phyloP scores from a whole-genome alignment of 2,113 vertebrate species.

The Rhipidura dahli region DNA sequence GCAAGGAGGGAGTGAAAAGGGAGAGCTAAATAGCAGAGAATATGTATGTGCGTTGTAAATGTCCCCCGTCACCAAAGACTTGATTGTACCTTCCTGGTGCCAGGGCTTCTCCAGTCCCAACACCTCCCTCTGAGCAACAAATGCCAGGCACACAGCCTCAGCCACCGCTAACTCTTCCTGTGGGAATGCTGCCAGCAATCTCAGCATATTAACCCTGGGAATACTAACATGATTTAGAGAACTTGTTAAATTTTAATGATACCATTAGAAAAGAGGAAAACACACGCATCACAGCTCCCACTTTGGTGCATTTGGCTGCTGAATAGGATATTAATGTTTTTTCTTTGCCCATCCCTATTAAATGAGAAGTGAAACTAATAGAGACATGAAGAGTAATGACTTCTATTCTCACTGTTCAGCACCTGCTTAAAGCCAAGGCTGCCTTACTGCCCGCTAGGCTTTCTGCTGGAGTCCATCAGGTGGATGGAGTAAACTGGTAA shows the following conservation, averaged over 20 bases:
- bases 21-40: not conserved
- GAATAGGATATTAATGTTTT: not conserved
- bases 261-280: conserved; percentile 59
- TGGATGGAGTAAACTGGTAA: not conserved
- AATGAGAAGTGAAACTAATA: not conserved
- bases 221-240: conserved; percentile 55
- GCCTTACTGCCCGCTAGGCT: not conserved
- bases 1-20: not conserved
- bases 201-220: conserved; percentile 55
- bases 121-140: not conserved
- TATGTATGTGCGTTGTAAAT: not conserved
- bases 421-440: not conserved
- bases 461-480: not conserved
- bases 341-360: conserved; percentile 9
- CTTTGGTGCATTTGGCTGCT: not conserved
- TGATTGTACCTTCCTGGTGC: not conserved
- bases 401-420: not conserved
- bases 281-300: not conserved
- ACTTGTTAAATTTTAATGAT: conserved; percentile 68
- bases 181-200: conserved; percentile 40
- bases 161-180: conserved; percentile 40
- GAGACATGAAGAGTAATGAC: not conserved
- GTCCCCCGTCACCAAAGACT: not conserved
- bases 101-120: not conserved
- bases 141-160: not conserved